Evolutionary conservation across 2,113 vertebrate species (phyloP).

Genomic region (Prolemur simus): DNA sequence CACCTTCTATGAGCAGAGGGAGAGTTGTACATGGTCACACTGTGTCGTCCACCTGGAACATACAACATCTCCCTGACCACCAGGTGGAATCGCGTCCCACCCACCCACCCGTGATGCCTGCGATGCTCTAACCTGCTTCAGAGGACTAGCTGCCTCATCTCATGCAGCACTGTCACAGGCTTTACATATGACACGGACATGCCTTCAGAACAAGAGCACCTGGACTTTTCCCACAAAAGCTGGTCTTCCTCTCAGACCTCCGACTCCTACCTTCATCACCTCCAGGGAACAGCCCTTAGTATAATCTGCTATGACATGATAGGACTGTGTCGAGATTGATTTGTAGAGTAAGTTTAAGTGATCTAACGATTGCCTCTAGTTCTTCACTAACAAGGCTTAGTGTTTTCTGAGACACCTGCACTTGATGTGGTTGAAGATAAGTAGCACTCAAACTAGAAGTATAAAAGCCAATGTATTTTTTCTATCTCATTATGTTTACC

Average conservation of each 20-base stretch:
- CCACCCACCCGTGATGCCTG: background rate
- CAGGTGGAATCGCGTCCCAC: background rate
- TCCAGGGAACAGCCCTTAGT: too few relatives aligned
- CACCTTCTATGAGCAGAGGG: background rate
- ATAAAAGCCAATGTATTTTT: too few relatives aligned
- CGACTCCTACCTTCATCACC: too few relatives aligned
- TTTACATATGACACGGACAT: too few relatives aligned
- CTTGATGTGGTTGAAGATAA: too few relatives aligned
- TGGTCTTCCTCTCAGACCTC: background rate
- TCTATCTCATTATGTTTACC: too few relatives aligned
- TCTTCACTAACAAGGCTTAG: too few relatives aligned
- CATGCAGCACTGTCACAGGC: background rate
- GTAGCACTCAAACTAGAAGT: too few relatives aligned
- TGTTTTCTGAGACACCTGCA: too few relatives aligned
- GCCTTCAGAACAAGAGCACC: background rate
- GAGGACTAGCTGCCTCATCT: background rate
- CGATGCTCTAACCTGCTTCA: background rate
- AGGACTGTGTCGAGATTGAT: too few relatives aligned
- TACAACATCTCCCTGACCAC: background rate
- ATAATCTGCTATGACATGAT: too few relatives aligned
- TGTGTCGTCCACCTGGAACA: background rate
- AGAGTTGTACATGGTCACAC: background rate
- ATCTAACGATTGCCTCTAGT: background rate
- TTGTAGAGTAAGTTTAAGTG: background rate
- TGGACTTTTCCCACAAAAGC: background rate